Evolutionary conservation across 92 coral and sea anemone species (phyloP).

Genomic region (Phenganax subtilis): DNA sequence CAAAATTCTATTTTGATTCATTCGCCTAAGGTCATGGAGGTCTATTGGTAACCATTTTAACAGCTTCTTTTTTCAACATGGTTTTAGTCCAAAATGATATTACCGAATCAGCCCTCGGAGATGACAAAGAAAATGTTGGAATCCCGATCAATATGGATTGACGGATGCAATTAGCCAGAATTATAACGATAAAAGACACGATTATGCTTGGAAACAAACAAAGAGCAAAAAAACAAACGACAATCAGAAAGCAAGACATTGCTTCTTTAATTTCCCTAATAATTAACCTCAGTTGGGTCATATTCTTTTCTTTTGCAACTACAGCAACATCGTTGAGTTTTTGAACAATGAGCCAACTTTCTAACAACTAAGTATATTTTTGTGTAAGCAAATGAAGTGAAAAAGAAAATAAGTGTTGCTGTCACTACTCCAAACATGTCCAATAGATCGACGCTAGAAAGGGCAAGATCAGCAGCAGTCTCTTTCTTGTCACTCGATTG

Average conservation of each 20-base stretch:
- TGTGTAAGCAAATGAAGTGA: background rate
- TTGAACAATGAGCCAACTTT: background rate
- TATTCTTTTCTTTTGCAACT: background rate
- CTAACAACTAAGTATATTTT: background rate
- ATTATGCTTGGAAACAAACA: too few species aligned
- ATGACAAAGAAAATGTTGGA: too few species aligned
- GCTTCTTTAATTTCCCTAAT: background rate
- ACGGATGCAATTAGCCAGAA: too few species aligned
- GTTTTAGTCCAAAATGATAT: too few species aligned
- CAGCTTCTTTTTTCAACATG: too few species aligned
- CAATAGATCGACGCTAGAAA: background rate
- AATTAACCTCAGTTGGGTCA: background rate
- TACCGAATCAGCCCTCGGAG: too few species aligned
- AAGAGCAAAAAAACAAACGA: too few species aligned
- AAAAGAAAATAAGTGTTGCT: background rate
- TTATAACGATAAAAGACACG: too few species aligned
- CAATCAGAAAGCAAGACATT: background rate
- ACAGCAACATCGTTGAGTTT: background rate
- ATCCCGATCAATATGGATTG: too few species aligned
- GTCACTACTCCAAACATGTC: background rate
- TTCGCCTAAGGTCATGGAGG: too few species aligned
- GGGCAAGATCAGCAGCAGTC: background rate
- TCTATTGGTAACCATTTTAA: too few species aligned
- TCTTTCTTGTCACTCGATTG: background rate
- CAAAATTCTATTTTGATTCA: too few species aligned